Evolutionary conservation across 2,797 vertebrate species (phyloP).

Genomic region (Diglossa cyanea): DNA sequence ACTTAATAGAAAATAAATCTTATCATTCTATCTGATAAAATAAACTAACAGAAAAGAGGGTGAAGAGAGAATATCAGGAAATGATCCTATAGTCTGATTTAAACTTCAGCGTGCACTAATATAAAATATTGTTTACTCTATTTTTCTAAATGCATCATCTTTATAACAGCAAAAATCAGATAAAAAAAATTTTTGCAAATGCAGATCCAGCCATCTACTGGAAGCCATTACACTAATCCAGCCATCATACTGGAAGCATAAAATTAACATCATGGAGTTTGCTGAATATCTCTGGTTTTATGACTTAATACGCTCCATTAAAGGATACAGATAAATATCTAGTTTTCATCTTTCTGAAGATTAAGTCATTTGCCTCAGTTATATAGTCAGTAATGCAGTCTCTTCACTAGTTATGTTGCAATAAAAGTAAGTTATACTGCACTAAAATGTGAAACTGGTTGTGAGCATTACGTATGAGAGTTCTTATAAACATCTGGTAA

Average conservation of each 20-base stretch:
- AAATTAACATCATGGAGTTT: neutral
- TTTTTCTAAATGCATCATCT: neutral
- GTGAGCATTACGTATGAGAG: neutral
- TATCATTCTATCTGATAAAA: neutral
- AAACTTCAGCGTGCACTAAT: neutral
- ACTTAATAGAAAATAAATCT: neutral
- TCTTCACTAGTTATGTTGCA: neutral
- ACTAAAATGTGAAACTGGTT: neutral
- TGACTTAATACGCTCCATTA: neutral
- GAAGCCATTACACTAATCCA: neutral
- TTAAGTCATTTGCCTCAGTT: slow-evolving; percentile 5
- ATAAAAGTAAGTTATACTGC: neutral
- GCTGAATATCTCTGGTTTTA: neutral
- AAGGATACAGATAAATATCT: slow-evolving; percentile 6
- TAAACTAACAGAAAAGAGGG: neutral
- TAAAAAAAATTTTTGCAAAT: neutral
- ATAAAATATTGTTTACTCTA: neutral
- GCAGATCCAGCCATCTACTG: neutral
- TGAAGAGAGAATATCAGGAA: neutral
- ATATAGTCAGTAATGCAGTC: neutral
- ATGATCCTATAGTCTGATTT: neutral
- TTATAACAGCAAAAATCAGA: neutral
- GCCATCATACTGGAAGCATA: neutral
- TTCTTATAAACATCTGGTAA: neutral
- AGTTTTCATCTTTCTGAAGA: neutral